Evolutionary conservation across 1,140 invertebrate species (phyloP).

Genomic region (Drosophila watanabei): DNA sequence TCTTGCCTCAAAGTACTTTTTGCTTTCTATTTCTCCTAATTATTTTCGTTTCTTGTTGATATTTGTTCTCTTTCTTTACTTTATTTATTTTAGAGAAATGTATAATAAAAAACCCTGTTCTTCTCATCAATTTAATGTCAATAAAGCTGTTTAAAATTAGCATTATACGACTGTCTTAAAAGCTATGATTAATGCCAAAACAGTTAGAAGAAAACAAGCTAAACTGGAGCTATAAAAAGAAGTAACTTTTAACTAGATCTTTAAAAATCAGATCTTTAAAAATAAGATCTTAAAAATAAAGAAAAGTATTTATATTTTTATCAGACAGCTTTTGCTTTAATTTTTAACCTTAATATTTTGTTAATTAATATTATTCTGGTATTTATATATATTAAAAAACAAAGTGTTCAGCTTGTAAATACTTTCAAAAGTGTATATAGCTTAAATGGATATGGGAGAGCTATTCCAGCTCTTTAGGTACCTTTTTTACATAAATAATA

Average conservation of each 20-base stretch:
- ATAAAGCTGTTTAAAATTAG: conserved; percentile 11
- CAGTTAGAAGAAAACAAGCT: not conserved
- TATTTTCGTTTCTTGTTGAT: not conserved
- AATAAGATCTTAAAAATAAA: too few relatives aligned
- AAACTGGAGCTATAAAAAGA: not conserved
- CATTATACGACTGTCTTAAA: conserved; percentile 19
- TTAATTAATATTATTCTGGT: too few relatives aligned
- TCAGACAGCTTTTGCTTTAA: not conserved
- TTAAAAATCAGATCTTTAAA: too few relatives aligned
- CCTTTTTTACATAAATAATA: too few relatives aligned
- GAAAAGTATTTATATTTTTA: too few relatives aligned
- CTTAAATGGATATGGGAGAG: too few relatives aligned
- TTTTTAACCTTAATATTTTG: too few relatives aligned
- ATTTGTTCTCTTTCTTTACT: not conserved
- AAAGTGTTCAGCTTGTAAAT: too few relatives aligned
- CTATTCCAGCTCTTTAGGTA: too few relatives aligned
- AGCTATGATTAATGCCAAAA: not conserved
- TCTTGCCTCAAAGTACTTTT: not conserved
- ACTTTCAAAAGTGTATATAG: too few relatives aligned
- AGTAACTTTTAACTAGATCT: not conserved
- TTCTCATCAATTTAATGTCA: conserved; percentile 1
- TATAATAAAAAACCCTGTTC: not conserved
- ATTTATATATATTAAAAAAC: too few relatives aligned
- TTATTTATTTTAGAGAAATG: not conserved
- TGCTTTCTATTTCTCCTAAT: not conserved